Evolutionary conservation across 1,140 invertebrate species (phyloP), one percentile per base, ranked within the genome.

Genomic region (Ostrea edulis): DNA sequence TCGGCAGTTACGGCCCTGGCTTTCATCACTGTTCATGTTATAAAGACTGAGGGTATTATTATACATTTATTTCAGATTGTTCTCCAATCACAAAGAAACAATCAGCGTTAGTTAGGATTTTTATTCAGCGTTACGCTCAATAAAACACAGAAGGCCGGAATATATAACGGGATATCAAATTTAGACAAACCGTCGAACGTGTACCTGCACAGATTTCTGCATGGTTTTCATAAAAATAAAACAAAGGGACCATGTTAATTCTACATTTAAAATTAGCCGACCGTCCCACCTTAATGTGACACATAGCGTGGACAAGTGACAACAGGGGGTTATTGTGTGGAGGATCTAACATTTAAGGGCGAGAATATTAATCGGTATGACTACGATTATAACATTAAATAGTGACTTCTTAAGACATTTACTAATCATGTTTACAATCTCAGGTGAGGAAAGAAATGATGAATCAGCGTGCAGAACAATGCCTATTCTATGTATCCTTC

Each of bases 401-500:
- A n/a, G n/a, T n/a, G n/a, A n/a, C n/a, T 77, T 77, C 14, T 77
- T 25, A 29, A 77, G 25, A 35, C 25, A 77, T 29, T 35, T 77
- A 77, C 25, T 25, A 77, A 77, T 77, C 68, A 77, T 35, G 25
- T 12, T 11, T 22, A 29, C 25, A 77, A 77, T 77, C 68, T 77
- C 68, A 29, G 68, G 68, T 77, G 25, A 77, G 22, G 25, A 77
- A 12, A 77, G 22, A 77, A 77, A 25, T 77, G 25, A 77, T 25
- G 35, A 77, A 77, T 9, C 25, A 77, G 29, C 35, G 12, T 77
- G 25, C 12, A 77, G 68, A 77, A 77, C 68, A 77, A 77, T 35
- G 68, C 22, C 35, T 25, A 77, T 77, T 77, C 29, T 77, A 29
- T 77, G 68, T 77, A 77, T 77, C 68, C 35, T 77, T 77, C 35